Evolutionary conservation across 2,113 vertebrate genomes (phyloP).

Genomic region (Irena cyanogastra): DNA sequence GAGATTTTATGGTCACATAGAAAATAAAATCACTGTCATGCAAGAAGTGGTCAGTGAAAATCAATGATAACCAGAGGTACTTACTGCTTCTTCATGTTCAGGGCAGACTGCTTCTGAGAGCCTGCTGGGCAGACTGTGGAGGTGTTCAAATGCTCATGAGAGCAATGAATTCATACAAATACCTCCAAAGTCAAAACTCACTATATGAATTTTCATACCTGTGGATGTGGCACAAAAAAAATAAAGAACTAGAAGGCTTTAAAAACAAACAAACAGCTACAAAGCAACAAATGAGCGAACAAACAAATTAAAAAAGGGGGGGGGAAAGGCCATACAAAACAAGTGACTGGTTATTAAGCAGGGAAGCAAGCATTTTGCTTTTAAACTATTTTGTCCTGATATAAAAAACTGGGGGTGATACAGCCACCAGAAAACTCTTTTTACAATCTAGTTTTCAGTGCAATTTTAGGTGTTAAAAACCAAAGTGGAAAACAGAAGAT

Average conservation of each 20-base stretch:
- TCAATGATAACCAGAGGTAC: background rate
- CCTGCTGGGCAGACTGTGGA: background rate
- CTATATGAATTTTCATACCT: background rate
- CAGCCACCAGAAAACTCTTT: background rate
- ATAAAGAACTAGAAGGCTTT: background rate
- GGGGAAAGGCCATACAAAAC: background rate
- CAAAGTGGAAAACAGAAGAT: background rate
- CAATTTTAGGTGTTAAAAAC: background rate
- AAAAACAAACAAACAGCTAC: background rate
- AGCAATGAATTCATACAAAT: background rate
- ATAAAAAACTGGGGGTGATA: background rate
- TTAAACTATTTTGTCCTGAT: background rate
- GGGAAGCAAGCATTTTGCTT: background rate
- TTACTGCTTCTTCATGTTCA: background rate
- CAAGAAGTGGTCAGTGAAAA: background rate
- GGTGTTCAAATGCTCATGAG: background rate
- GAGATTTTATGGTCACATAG: background rate
- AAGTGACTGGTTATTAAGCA: background rate
- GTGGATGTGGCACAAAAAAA: background rate
- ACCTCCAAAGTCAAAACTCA: background rate
- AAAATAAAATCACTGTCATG: background rate
- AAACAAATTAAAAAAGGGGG: background rate
- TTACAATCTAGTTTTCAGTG: background rate
- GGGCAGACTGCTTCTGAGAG: background rate
- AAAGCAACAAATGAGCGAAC: background rate